Evolutionary conservation across 1,140 invertebrate species (phyloP), one percentile per base, ranked within the genome.

Genomic region (Pogonognathellus flavescens): DNA sequence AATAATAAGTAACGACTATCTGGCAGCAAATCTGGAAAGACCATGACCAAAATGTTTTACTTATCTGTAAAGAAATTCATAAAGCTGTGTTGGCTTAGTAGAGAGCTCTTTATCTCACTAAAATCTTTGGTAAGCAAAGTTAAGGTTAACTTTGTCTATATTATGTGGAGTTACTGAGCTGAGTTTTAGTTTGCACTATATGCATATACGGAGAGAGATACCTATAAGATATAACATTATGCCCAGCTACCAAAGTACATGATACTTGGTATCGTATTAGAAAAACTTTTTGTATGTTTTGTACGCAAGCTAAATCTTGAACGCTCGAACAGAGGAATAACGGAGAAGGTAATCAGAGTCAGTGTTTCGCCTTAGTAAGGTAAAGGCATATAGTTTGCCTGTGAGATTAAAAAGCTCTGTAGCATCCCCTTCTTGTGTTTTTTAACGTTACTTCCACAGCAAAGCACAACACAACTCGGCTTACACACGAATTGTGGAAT

Each of bases 321-420:
- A 76, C 70, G 70, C 70, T 76, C 41, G 25, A 76, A 76, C 70
- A 49, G 70, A 76, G 18, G 70, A 76, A 76, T 76, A 76, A 76
- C 70, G 70, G 70, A 41, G 70, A 76, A 50, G 70, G 70, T 76
- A 76, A 76, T 76, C 70, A 76, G 70, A 76, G 31, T 76, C 31
- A 76, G 70, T 76, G 70, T 76, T 76, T 76, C 70, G 25, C 25
- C 31, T 41, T 41, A 41, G 31, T 41, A n/a, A n/a, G n/a, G n/a
- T 16, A 5, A 49, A 31, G 31, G n/a, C 49, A 76, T 76, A 50
- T 8, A 49, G n/a, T n/a, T n/a, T n/a, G n/a, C 70, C 13, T 70
- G 31, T 9, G 9, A 60, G 59, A 66, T 66, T 66, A 49, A 76
- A 76, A 31, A 14, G 25, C 25, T 76, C 16, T 76, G 41, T 76